Evolutionary conservation across 2,797 vertebrate genomes (phyloP).

Genomic region (Pseudochirops cupreus): DNA sequence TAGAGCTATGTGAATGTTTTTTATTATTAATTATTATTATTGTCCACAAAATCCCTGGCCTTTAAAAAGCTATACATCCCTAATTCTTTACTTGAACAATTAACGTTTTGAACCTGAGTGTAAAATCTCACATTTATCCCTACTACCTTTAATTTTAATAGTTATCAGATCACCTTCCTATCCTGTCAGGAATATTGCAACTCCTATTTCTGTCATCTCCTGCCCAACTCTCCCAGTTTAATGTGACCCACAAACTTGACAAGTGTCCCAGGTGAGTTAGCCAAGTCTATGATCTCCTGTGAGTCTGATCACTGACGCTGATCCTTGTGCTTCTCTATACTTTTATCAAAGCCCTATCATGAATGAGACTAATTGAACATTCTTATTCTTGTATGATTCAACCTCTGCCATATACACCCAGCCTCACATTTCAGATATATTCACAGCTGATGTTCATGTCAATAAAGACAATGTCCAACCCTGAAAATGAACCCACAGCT

Average conservation of each 20-base stretch:
- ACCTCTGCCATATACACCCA: background rate
- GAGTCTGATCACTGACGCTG: background rate
- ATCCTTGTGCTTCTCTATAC: background rate
- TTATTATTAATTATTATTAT: background rate
- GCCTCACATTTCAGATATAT: background rate
- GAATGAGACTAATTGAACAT: background rate
- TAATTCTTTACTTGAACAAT: background rate
- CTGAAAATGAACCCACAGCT: background rate
- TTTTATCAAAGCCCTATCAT: background rate
- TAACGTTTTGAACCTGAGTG: background rate
- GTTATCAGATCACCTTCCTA: background rate
- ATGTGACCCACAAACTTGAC: background rate
- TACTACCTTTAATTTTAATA: background rate
- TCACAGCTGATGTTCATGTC: background rate
- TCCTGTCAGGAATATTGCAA: background rate
- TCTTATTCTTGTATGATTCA: background rate
- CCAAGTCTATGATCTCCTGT: background rate
- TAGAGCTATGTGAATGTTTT: background rate
- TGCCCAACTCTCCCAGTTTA: background rate
- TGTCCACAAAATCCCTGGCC: background rate
- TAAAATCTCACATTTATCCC: background rate
- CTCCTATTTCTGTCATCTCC: background rate
- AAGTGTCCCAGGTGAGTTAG: background rate
- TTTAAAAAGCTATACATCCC: background rate
- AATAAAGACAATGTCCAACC: background rate